Evolutionary conservation across 2,113 vertebrate genomes (phyloP).

Genomic region (Geococcyx californianus): DNA sequence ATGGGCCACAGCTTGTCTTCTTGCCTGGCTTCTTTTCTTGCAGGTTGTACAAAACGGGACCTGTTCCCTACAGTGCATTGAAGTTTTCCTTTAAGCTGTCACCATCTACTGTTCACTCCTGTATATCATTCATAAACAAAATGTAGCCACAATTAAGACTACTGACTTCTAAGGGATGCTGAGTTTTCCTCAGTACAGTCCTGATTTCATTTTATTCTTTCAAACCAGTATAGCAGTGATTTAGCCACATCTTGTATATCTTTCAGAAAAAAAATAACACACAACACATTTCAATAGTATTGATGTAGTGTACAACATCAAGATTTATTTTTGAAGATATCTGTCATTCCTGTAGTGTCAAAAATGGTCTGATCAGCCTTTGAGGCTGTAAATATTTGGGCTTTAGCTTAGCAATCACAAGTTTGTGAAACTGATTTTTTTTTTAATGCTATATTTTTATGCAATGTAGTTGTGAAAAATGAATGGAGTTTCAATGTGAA

Average conservation of each 20-base stretch:
- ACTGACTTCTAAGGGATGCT: not conserved
- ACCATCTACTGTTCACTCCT: conserved; percentile 55
- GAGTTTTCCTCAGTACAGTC: not conserved
- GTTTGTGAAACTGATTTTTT: not conserved
- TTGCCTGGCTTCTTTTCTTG: not conserved
- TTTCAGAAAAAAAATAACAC: not conserved
- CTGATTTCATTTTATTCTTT: not conserved
- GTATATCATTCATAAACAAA: not conserved
- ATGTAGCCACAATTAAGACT: fast-evolving
- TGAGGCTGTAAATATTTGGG: not conserved
- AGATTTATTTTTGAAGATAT: not conserved
- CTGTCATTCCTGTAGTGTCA: not conserved
- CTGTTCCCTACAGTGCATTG: not conserved
- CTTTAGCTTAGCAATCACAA: not conserved
- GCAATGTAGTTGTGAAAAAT: not conserved
- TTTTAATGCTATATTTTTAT: not conserved
- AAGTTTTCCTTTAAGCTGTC: conserved; percentile 48
- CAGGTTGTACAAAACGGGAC: not conserved
- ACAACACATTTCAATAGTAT: not conserved
- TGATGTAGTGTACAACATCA: not conserved
- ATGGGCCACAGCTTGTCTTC: not conserved
- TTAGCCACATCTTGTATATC: not conserved
- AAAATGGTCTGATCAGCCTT: not conserved
- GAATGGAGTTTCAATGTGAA: not conserved
- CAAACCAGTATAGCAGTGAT: not conserved